Percentiles rank a stretch among this genome's conserved stretches.
These are phyloP conservation scores for Ptychochromis oligacanthus DNA, from an alignment of 2,113 vertebrate genomes.

Conservation along the genomic window DNA sequence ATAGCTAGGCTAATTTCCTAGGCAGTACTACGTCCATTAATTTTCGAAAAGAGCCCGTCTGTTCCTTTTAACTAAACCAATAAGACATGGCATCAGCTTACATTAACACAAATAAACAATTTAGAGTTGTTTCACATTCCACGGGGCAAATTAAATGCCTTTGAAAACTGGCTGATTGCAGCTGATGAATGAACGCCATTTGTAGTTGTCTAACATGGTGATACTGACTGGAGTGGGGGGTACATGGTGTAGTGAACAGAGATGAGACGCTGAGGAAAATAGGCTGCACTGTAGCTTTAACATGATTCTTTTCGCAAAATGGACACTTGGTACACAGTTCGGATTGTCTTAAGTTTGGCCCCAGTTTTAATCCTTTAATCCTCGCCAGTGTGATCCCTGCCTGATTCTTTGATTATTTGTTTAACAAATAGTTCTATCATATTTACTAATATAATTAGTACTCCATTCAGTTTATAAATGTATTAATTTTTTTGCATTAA, in stretches of 20 bases:
- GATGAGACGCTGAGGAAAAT: not conserved
- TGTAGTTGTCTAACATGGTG: slow-evolving; percentile 13
- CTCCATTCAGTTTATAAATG: not conserved
- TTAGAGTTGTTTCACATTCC: slow-evolving; percentile 48
- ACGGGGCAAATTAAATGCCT: slow-evolving; percentile 16
- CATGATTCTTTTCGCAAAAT: not conserved
- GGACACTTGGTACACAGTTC: slow-evolving; percentile 20
- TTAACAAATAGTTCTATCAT: slow-evolving; percentile 29
- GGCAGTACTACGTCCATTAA: slow-evolving; percentile 58
- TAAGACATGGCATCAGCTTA: slow-evolving; percentile 45
- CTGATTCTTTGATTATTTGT: slow-evolving; percentile 44
- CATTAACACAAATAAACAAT: slow-evolving; percentile 58
- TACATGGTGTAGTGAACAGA: not conserved
- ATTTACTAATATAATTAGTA: not conserved
- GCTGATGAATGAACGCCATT: slow-evolving; percentile 17
- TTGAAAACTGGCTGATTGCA: slow-evolving; percentile 20
- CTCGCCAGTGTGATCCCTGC: not conserved
- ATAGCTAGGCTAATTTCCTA: slow-evolving; percentile 64
- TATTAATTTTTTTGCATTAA: not conserved
- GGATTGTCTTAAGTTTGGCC: slow-evolving; percentile 40
- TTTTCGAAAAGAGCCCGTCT: slow-evolving; percentile 49
- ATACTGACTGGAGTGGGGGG: not conserved
- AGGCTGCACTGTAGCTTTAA: not conserved
- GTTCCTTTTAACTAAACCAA: slow-evolving; percentile 62
- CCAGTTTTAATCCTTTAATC: slow-evolving; percentile 58